These are phyloP conservation scores for Dromaius novaehollandiae DNA, from an alignment of 2,113 vertebrate species.

Conservation along the genomic window DNA sequence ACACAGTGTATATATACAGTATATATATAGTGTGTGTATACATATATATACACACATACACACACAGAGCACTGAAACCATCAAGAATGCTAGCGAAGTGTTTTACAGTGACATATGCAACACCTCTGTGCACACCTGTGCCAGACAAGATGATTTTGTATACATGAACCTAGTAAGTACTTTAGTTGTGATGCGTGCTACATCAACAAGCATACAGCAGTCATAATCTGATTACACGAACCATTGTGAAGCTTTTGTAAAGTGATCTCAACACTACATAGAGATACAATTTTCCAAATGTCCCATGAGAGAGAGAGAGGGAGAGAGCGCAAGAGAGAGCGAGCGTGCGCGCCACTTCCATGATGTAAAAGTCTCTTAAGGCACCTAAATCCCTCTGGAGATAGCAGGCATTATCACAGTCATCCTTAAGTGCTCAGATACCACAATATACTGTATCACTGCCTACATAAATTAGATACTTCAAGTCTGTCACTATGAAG, in stretches of 20 bases:
- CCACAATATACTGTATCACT: neutral
- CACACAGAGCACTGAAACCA: neutral
- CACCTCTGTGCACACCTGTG: neutral
- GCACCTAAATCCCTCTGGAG: neutral
- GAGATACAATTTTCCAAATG: neutral
- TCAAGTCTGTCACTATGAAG: neutral
- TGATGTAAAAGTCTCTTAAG: neutral
- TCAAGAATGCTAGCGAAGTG: neutral
- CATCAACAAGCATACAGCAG: neutral
- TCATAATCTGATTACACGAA: neutral
- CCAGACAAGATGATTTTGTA: neutral
- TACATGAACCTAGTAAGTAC: neutral
- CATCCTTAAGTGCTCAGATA: neutral
- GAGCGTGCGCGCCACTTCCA: neutral
- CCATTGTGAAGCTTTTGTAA: neutral
- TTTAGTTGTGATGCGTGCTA: neutral
- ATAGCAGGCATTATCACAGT: neutral
- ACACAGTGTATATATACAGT: neutral
- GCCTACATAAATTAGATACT: neutral
- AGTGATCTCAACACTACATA: neutral
- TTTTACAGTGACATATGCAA: neutral
- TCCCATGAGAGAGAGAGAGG: neutral
- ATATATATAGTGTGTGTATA: no score
- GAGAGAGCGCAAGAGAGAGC: no score
- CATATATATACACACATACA: no score